Base-by-base conservation (phyloP, 2,797 vertebrate species). In the Pteropus rufus region DNA sequence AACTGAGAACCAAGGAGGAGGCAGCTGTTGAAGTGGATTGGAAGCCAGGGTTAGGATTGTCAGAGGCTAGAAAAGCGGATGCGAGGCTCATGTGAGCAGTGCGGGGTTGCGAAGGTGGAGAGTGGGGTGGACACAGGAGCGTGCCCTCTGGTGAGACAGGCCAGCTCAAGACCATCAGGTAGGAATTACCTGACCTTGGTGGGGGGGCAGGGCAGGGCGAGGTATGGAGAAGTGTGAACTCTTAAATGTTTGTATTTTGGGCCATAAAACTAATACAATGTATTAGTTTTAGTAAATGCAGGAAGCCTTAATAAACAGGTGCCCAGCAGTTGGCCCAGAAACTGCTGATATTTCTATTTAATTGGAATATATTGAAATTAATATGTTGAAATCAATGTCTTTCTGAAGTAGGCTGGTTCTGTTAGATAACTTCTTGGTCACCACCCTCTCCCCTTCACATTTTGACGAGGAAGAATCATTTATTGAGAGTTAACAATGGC, bases 391-490 rank as follows among this genome's bases (percentile, higher is more conserved):
- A 91, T 93, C n/a, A 54, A 0, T 52, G n/a, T 73, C 26, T 34
- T 49, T 82, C 60, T 58, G 14, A 85, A 91, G 60, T 79, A 24
- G 7, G 6, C 77, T 93, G 3, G 67, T 70, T 88, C 88, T 88
- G 21, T 84, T 36, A 79, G 15, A n/a, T 83, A 70, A 10, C 79
- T 84, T 89, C 44, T 95, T 95, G 69, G 70, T 77, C 34, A 77
- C 29, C 80, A 34, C 39, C 29, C 5, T 70, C 44, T 81, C 39
- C 31, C 24, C 70, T 54, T 75, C 83, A n/a, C 95, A 62, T 80
- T 96, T 94, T 96, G 36, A 94, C 44, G 65, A 88, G 60, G 41
- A 90, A 83, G 69, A 82, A 39, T 64, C 18, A 64, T 91, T 88
- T 91, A 56, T 67, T 92, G 64, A 84, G 39, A 69, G 60, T 67